Evolutionary conservation across 2,888 invertebrate species (phyloP), one percentile per base, ranked within the genome.

Genomic region (Lithodes maja): DNA sequence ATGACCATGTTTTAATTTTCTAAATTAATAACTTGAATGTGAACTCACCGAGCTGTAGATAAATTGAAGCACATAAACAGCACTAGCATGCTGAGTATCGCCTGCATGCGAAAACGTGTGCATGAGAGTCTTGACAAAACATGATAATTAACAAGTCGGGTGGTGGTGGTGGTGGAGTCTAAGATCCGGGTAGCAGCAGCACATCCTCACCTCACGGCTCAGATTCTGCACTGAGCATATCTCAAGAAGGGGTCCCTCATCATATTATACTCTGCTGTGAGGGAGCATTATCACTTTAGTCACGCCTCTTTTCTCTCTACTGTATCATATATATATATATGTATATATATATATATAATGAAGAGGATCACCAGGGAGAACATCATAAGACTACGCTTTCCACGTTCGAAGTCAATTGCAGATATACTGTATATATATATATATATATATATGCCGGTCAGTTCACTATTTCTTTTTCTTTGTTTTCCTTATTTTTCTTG

Each of bases 21-120:
- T 33, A 33, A 0, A 33, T 33, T 33, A 33, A 33, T 33, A 33
- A 33, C 33, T 33, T 33, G 33, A 33, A 61, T 5, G 61, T 61
- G 12, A 12, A 61, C 61, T 61, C 61, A 61, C 61, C 61, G 61
- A 61, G 61, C 61, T 61, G 61, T 12, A 61, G 61, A 61, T 12
- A 61, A 12, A 7, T 5, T 61, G 12, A 5, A 61, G 61, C 61
- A 61, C 61, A 54, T 80, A n/a, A 17, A 9, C 33, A 80, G 17
- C 80, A 80, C 80, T 55, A 80, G 55, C 80, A 80, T 2, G 55
- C 80, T 53, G 80, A 12, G 54, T 80, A 80, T 52, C 80, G 80
- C 80, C 80, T 54, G 80, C 80, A 80, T 80, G 55, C 80, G 80
- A 80, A 54, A 80, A 17, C 53, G 53, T 54, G n/a, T n/a, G 80